These are phyloP conservation scores for Dermolepida albohirtum DNA, from an alignment of 2,888 invertebrate genomes.

Conservation along the genomic window DNA sequence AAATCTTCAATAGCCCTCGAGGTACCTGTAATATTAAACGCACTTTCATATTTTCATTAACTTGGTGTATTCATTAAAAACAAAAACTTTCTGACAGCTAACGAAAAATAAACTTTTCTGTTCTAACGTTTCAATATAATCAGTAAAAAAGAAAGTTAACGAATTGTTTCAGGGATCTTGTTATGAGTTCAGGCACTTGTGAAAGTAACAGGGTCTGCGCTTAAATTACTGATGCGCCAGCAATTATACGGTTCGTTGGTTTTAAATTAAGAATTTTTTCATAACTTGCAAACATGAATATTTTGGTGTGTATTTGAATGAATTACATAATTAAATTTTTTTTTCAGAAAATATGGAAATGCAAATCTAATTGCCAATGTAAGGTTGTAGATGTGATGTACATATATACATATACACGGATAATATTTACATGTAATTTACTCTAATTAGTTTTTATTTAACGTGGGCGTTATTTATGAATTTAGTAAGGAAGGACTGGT, in stretches of 20 bases:
- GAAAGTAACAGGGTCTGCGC: slow-evolving; percentile 18
- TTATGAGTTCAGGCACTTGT: slow-evolving; percentile 22
- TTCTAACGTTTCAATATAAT: slow-evolving; percentile 14
- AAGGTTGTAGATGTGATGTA: too few relatives aligned
- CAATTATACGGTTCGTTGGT: slow-evolving; percentile 17
- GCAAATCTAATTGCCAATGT: too few relatives aligned
- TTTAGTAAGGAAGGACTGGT: too few relatives aligned
- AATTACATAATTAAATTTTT: slow-evolving; percentile 20
- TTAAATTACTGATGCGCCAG: slow-evolving; percentile 32
- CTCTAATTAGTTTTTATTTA: too few relatives aligned
- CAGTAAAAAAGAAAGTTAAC: slow-evolving; percentile 27
- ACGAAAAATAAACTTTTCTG: neutral
- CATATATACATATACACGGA: too few relatives aligned
- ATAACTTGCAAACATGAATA: slow-evolving; percentile 8
- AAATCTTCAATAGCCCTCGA: too few relatives aligned
- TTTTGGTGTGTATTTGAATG: neutral
- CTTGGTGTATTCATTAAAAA: slow-evolving; percentile 21
- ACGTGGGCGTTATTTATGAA: too few relatives aligned
- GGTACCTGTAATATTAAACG: too few relatives aligned
- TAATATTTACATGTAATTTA: too few relatives aligned
- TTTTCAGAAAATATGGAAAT: neutral
- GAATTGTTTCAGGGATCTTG: slow-evolving; percentile 32
- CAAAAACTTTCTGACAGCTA: slow-evolving; percentile 10
- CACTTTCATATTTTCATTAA: neutral
- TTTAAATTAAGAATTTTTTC: slow-evolving; percentile 27